Base-by-base conservation (phyloP, 1,140 invertebrate genomes). In the Aphaenogaster rudis region DNA sequence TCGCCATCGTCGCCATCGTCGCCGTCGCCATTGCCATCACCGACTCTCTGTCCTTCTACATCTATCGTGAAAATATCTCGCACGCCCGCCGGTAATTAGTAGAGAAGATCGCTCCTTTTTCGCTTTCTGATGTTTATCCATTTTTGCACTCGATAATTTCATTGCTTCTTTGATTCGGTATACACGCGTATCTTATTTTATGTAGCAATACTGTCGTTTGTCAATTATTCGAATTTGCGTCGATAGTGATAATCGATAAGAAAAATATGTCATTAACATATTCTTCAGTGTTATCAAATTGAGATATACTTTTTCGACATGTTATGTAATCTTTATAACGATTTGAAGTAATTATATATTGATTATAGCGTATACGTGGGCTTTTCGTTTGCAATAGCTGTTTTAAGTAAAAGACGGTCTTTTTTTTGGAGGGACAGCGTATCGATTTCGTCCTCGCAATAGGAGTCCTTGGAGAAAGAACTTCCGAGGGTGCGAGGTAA, bases 401-500 rank as follows among this genome's bases (percentile, higher is more conserved):
- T 48, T 59, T 72, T 15, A 45, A 57, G 13, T 33, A 59, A 50
- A 48, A 48, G 36, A n/a, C 6, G 28, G 7, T 39, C 13, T 72
- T 72, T 72, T 72, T 48, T 57, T 45, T 52, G 2, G 15, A 7
- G 39, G 17, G 33, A 33, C 2, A 52, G 33, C 8, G 45, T 77
- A 89, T 89, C 21, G 59, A 82, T 86, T 90, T 87, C 59, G 59
- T 63, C 48, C 21, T 21, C 42, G 59, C 42, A 28, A 67, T 81
- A 61, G 79, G 82, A 57, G 76, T 86, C 21, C 28, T 59, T 11
- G 15, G 57, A 88, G 33, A 88, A 82, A 77, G 64, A 69, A 89
- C 71, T 79, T 87, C 72, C 77, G 42, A 67, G 36, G 42, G 74
- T 74, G 77, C 63, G 54, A 66, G 63, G 90, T 92, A 92, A 92